Base-by-base conservation (phyloP, 2,113 vertebrate genomes). In the Rhadina sibilatrix region DNA sequence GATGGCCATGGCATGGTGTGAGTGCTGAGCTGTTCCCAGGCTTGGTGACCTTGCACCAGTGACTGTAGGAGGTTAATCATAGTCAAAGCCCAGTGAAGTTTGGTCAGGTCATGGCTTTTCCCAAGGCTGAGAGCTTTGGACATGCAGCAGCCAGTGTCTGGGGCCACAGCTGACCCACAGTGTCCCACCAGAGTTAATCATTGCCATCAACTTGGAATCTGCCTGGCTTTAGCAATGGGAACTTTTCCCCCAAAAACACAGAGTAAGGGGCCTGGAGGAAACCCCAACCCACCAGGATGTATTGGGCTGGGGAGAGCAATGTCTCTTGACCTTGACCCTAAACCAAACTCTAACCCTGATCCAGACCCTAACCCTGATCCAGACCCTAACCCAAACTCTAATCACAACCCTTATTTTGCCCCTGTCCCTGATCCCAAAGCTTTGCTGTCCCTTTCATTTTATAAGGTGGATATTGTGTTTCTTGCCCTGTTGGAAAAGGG, bases 1-100 rank as follows among this genome's bases (percentile, higher is more conserved):
- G 27, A 5, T 49, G 69, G 60, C n/a, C 0, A 0, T 49, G 89
- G n/a, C 4, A 2, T 31, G 9, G 10, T 2, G 7, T 2, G 38
- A 59, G 38, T 21, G 82, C 93, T 64, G 70, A 82, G 70, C 56
- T 78, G 50, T 33, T 89, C 68, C 27, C 68, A 44, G 18, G 53
- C 49, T 87, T 10, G 2, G 11, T 6, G 3, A 2, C 11, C 83
- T 83, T 35, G 44, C 53, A 7, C 7, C 6, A 11, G 65, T 6
- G 15, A 14, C 28, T 17, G 46, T 27, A 65, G 46, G 71, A 59
- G 42, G 90, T 97, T 96, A 96, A 97, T 95, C 54, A 63, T 69
- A 78, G 61, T 33, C 94, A 65, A 75, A 94, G 80, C 50, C 27
- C 37, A 14, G n/a, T 54, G 72, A 83, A 87, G 71, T 92, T 82